Evolutionary conservation across 2,113 vertebrate species (phyloP).

Genomic region (Proterorhinus semilunaris): DNA sequence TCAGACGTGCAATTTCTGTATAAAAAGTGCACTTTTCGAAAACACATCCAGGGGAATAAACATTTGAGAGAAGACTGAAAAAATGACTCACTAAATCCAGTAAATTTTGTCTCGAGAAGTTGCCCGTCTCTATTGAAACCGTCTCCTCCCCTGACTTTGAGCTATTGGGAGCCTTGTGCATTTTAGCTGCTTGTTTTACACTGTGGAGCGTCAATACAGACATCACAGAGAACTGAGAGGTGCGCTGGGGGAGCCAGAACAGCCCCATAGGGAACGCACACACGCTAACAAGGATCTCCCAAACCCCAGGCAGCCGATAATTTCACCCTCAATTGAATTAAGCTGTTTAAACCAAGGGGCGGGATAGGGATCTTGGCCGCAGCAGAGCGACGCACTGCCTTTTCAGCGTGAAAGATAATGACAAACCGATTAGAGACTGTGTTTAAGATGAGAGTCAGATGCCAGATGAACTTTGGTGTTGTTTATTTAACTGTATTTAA

Average conservation of each 20-base stretch:
- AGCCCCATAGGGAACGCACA: conserved; percentile 52
- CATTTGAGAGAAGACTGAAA: too few species aligned
- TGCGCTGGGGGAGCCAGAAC: conserved; percentile 10
- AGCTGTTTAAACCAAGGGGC: conserved; percentile 58
- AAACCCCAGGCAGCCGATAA: conserved; percentile 67
- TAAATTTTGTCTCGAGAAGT: too few species aligned
- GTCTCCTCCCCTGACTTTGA: neutral
- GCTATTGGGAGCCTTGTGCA: conserved; percentile 8
- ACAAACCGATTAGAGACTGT: conserved; percentile 45
- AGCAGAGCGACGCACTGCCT: conserved; percentile 46
- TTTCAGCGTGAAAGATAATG: conserved; percentile 61
- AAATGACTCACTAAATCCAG: too few species aligned
- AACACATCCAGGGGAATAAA: too few species aligned
- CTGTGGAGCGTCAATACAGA: conserved; percentile 38
- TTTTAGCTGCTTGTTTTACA: conserved; percentile 39
- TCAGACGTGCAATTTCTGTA: too few species aligned
- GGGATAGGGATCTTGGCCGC: conserved; percentile 59
- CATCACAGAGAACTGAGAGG: conserved; percentile 25
- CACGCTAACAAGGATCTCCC: conserved; percentile 56
- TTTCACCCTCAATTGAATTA: conserved; percentile 73
- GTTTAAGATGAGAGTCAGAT: conserved; percentile 36
- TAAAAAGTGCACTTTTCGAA: too few species aligned
- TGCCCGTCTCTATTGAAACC: neutral
- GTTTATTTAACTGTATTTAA: conserved; percentile 4
- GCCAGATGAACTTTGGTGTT: neutral